A percentile compares a stretch with the other conserved stretches of the same genome.
phyloP scores from a whole-genome alignment of 2,888 invertebrate genomes.

The Zygothrica quintamaculata region DNA sequence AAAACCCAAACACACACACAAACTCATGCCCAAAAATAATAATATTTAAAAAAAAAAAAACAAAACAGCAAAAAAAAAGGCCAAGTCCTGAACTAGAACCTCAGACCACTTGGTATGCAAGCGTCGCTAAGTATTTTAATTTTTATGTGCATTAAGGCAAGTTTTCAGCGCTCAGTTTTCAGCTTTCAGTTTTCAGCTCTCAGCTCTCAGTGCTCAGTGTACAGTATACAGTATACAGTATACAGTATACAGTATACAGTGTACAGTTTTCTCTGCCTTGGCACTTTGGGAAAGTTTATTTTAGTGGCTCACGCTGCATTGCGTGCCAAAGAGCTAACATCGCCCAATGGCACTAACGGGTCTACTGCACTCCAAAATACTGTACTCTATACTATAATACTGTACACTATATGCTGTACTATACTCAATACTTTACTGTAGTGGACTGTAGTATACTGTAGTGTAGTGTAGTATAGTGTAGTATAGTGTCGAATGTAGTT shows the following conservation, averaged over 20 bases:
- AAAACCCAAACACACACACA: neutral
- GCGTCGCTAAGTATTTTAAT: conserved; percentile 71
- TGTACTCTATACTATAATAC: neutral
- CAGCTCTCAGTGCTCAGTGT: conserved; percentile 29
- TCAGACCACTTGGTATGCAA: conserved; percentile 59
- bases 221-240: too few species aligned
- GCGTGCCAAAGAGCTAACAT: conserved; percentile 62
- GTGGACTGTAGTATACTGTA: too few species aligned
- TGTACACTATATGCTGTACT: too few species aligned
- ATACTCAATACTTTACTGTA: too few species aligned
- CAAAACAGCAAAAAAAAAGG: too few species aligned
- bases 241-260: conserved; percentile 31
- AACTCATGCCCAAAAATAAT: conserved; percentile 1
- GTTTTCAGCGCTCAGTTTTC: conserved; percentile 38
- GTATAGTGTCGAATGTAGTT: too few species aligned
- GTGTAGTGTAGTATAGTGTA: too few species aligned
- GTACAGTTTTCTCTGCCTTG: conserved; percentile 23
- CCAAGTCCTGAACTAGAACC: neutral
- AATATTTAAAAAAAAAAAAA: too few species aligned
- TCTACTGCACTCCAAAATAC: conserved; percentile 4
- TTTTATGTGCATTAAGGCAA: conserved; percentile 68
- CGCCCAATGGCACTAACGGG: conserved; percentile 17
- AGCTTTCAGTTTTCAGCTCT: conserved; percentile 28
- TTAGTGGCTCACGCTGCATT: conserved; percentile 64
- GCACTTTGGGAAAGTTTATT: conserved; percentile 65